A percentile compares a stretch with the other conserved stretches of the same genome.
phyloP scores from a whole-genome alignment of 2,888 invertebrate genomes.

The Octodonta nipae region DNA sequence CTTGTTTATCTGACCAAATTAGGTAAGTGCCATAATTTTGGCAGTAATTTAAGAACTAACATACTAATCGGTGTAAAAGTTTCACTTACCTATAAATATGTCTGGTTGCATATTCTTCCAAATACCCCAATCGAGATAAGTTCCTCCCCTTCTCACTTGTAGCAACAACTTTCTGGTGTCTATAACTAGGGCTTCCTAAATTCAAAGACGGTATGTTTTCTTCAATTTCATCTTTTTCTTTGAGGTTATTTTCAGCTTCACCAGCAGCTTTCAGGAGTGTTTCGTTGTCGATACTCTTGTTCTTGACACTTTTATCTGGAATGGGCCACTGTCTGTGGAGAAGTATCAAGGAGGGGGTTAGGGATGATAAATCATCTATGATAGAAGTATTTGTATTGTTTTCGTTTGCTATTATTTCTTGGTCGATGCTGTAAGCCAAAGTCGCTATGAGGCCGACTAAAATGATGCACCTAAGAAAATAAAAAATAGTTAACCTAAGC shows the following conservation, averaged over 20 bases:
- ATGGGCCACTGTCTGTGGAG: slow-evolving; percentile 17
- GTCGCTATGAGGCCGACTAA: slow-evolving; percentile 16
- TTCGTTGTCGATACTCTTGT: slow-evolving; percentile 9
- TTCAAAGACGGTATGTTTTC: slow-evolving; percentile 37
- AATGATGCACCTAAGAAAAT: slow-evolving; percentile 19
- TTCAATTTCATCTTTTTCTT: slow-evolving; percentile 44
- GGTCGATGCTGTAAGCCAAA: slow-evolving; percentile 15
- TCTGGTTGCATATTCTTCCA: slow-evolving; percentile 55
- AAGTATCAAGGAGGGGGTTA: slow-evolving; percentile 12
- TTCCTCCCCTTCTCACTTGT: slow-evolving; percentile 47
- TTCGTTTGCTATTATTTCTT: slow-evolving; percentile 6
- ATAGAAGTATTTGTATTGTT: slow-evolving; percentile 10
- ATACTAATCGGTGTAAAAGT: neutral
- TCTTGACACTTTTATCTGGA: slow-evolving; percentile 10
- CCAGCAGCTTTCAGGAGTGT: slow-evolving; percentile 33
- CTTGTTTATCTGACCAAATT: too few species aligned
- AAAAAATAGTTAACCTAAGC: neutral
- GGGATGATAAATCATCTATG: neutral
- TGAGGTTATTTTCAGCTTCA: slow-evolving; percentile 44
- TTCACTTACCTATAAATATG: slow-evolving; percentile 20
- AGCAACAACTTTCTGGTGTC: slow-evolving; percentile 57
- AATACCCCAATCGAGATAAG: slow-evolving; percentile 52
- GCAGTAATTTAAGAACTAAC: neutral
- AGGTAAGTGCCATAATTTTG: neutral
- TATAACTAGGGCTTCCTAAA: slow-evolving; percentile 48